These are phyloP conservation scores for Archocentrus centrarchus DNA, from an alignment of 2,113 vertebrate species.

Conservation along the genomic window DNA sequence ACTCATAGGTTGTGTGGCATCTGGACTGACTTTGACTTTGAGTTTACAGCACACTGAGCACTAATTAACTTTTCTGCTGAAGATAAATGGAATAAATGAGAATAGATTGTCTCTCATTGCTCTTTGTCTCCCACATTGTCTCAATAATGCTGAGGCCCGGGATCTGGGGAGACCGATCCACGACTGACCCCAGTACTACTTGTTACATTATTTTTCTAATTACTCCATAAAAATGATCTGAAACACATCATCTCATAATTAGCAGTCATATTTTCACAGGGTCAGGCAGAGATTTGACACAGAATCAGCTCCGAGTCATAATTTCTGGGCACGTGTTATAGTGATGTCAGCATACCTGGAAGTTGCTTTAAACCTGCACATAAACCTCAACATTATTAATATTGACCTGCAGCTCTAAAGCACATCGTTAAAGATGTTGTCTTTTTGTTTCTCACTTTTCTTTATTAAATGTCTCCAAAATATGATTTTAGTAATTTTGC, in stretches of 20 bases:
- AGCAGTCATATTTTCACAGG: background rate
- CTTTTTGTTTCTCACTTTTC: background rate
- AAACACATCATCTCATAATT: too few species aligned
- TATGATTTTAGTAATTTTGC: background rate
- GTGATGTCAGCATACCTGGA: background rate
- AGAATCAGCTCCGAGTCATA: background rate
- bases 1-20: background rate
- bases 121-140: background rate
- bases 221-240: too few species aligned
- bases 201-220: too few species aligned
- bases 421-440: background rate
- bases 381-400: slow-evolving; percentile 1
- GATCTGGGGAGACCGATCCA: too few species aligned
- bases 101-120: background rate
- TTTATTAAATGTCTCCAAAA: background rate
- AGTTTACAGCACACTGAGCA: background rate
- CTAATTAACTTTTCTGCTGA: background rate
- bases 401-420: background rate
- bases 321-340: background rate
- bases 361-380: background rate
- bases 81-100: background rate
- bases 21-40: slow-evolving; percentile 1
- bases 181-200: too few species aligned
- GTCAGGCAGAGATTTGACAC: background rate
- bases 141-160: too few species aligned